phyloP scores from a whole-genome alignment of 1,140 invertebrate species.

The Philotrypesis tridentata region DNA sequence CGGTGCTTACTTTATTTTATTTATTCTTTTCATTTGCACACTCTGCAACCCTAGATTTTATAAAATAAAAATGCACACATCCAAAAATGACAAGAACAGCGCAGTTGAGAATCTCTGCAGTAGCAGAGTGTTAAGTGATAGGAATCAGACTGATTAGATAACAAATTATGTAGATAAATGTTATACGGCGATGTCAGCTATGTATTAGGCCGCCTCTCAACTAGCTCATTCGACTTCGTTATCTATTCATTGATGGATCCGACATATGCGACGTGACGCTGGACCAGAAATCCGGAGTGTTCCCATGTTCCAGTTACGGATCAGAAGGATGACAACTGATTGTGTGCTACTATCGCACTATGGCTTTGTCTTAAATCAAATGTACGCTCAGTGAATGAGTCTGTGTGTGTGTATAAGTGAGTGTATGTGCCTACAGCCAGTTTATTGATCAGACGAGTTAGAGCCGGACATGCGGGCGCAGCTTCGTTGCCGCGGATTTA shows the following conservation, averaged over 20 bases:
- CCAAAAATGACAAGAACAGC: neutral
- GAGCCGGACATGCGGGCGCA: conserved; percentile 49
- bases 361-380: conserved; percentile 47
- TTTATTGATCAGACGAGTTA: conserved; percentile 35
- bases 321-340: conserved; percentile 39
- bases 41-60: no score
- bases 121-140: conserved; percentile 41
- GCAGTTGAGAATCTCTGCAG: conserved; percentile 28
- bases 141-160: conserved; percentile 69
- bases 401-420: no score
- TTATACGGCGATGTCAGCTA: conserved; percentile 69
- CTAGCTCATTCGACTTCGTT: conserved; percentile 72
- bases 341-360: neutral
- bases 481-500: conserved; percentile 21
- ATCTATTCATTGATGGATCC: conserved; percentile 70
- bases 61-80: no score
- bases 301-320: conserved; percentile 68
- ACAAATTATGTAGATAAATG: conserved; percentile 72
- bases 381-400: neutral
- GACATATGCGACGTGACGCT: conserved; percentile 68
- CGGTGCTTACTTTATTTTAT: no score
- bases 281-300: conserved; percentile 70
- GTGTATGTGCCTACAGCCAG: neutral
- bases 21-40: no score
- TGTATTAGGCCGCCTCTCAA: conserved; percentile 69